Evolutionary conservation across 2,888 invertebrate genomes (phyloP).

Genomic region (Dendrolimus houi): DNA sequence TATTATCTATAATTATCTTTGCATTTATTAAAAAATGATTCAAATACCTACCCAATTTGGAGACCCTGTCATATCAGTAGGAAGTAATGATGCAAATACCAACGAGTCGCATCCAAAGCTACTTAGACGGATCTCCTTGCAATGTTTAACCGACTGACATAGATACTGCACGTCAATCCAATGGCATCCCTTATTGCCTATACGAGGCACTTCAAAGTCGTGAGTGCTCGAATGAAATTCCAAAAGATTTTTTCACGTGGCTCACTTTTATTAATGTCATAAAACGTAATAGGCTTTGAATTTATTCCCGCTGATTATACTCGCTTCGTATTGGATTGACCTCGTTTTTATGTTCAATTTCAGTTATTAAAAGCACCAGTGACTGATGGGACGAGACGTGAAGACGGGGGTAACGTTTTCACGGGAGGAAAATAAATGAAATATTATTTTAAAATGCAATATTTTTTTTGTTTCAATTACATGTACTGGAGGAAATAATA

Average conservation of each 20-base stretch:
- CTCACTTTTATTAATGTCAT: slow-evolving; percentile 13
- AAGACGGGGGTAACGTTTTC: too few relatives aligned
- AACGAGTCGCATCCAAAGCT: too few relatives aligned
- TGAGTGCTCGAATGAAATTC: slow-evolving; percentile 18
- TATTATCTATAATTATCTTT: too few relatives aligned
- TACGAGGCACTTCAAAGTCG: slow-evolving; percentile 16
- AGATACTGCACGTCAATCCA: too few relatives aligned
- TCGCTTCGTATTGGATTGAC: not conserved
- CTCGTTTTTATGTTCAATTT: slow-evolving; percentile 4
- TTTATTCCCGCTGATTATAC: not conserved
- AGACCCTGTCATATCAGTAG: too few relatives aligned
- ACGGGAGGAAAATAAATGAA: slow-evolving; percentile 6
- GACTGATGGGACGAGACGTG: not conserved
- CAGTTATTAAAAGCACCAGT: slow-evolving; percentile 13
- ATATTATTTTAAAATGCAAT: not conserved
- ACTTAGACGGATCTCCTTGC: too few relatives aligned
- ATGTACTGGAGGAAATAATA: too few relatives aligned
- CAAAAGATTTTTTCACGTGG: slow-evolving; percentile 9
- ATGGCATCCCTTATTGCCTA: slow-evolving; percentile 1
- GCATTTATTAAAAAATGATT: too few relatives aligned
- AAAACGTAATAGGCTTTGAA: slow-evolving; percentile 1
- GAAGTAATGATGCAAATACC: too few relatives aligned
- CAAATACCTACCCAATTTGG: too few relatives aligned
- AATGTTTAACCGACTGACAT: too few relatives aligned
- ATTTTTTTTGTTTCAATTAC: too few relatives aligned